Conservation (phyloP, 2,888 invertebrate species). For the Andrena flavipes region DNA sequence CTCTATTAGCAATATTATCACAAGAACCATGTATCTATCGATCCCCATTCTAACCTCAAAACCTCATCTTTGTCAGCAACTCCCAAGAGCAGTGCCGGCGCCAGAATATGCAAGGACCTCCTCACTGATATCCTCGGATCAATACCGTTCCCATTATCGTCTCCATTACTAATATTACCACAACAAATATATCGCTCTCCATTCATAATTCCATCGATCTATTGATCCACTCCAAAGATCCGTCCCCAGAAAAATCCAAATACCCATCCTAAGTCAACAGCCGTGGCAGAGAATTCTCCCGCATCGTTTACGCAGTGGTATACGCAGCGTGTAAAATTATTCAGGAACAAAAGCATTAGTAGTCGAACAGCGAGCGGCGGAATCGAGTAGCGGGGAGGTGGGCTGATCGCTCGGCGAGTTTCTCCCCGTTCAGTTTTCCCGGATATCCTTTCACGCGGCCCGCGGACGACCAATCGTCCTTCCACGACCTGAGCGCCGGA, state of each 20-base stretch:
- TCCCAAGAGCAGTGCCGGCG: slow-evolving; percentile 10
- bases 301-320: neutral
- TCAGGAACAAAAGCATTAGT: slow-evolving; percentile 1
- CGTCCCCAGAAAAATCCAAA: slow-evolving; percentile 17
- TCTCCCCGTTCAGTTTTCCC: slow-evolving; percentile 66
- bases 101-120: slow-evolving; percentile 31
- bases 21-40: slow-evolving; percentile 3
- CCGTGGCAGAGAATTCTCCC: neutral
- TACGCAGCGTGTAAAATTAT: neutral
- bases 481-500: slow-evolving; percentile 57
- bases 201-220: slow-evolving; percentile 29
- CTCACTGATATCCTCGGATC: slow-evolving; percentile 42
- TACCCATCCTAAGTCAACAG: slow-evolving; percentile 52
- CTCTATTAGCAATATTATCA: slow-evolving; percentile 21
- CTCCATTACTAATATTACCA: slow-evolving; percentile 37
- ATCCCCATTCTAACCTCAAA: neutral
- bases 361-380: neutral
- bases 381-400: slow-evolving; percentile 6
- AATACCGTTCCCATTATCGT: slow-evolving; percentile 17
- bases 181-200: slow-evolving; percentile 48
- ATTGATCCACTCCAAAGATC: slow-evolving; percentile 14
- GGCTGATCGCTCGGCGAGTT: slow-evolving; percentile 28
- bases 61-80: slow-evolving; percentile 14
- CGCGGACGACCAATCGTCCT: slow-evolving; percentile 57
- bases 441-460: slow-evolving; percentile 71